phyloP scores from a whole-genome alignment of 2,888 invertebrate genomes.

The Ochlodes sylvanus region DNA sequence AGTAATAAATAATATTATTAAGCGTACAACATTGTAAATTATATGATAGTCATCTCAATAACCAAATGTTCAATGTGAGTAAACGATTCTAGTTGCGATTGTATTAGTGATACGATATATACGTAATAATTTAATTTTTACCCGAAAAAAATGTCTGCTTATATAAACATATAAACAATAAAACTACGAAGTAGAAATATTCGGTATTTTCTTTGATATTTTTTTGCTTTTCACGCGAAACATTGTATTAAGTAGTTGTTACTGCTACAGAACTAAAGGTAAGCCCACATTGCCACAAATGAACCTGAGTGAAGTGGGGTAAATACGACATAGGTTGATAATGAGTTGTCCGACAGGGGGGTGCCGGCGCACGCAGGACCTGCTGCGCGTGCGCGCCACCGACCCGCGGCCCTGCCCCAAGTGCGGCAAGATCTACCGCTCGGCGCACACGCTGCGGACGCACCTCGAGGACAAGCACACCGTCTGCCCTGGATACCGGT shows the following conservation, averaged over 20 bases:
- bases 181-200: constrained; percentile 81
- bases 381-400: constrained; percentile 94
- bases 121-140: constrained; percentile 85
- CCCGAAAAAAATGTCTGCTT: constrained; percentile 83
- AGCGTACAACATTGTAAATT: constrained; percentile 71
- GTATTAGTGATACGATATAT: constrained; percentile 84
- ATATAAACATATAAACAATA: constrained; percentile 79
- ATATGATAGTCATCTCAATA: constrained; percentile 70
- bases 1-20: constrained; percentile 69
- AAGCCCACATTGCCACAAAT: constrained; percentile 9
- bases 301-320: not conserved
- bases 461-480: constrained; percentile 97
- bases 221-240: not conserved
- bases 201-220: constrained; percentile 44
- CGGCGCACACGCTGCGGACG: constrained; percentile 95
- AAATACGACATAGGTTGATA: not conserved
- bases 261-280: constrained; percentile 7
- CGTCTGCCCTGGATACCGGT: constrained; percentile 94
- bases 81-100: constrained; percentile 83
- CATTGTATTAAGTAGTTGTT: not conserved
- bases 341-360: constrained; percentile 68
- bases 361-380: constrained; percentile 92
- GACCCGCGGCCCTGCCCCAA: constrained; percentile 97
- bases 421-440: constrained; percentile 96
- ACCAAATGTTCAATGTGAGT: constrained; percentile 84